Evolutionary conservation across 2,797 vertebrate species (phyloP), one percentile per base, ranked within the genome.

Genomic region (Luscinia megarhynchos): DNA sequence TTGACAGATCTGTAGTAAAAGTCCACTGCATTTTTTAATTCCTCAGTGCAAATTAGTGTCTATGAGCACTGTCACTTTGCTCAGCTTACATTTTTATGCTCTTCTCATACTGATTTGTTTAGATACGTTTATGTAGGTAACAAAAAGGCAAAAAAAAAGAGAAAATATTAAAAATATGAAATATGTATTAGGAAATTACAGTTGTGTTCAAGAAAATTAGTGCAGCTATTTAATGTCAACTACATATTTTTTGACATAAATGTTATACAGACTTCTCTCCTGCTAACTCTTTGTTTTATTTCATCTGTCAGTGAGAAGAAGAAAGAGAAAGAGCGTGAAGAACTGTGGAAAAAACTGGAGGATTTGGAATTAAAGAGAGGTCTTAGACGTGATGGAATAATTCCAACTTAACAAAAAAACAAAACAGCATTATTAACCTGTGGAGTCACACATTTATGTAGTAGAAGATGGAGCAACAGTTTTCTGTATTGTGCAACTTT

Each of bases 341-440:
- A 99, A 97, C 97, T 99, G 90, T 99, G 99, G 99, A 99, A 99
- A 98, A 99, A 99, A 98, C 98, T 99, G 98, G 99, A 99, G 98
- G 99, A 99, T 97, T 98, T 99, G 98, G 99, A 99, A 98, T 98
- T 99, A 98, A 99, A 99, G 98, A 98, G 99, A 98, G 99, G 99
- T 98, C 99, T 99, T 98, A 98, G 98, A 97, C 99, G 98, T 92
- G 99, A 99, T 94, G 99, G 98, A 93, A 99, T 99, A 98, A 99
- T 99, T 98, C 99, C 99, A 87, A 99, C 99, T 99, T 99, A 99
- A 99, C 99, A 97, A 80, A 98, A 73, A 97, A 93, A 92, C 94
- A 94, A 95, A 95, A 83, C 98, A 96, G 90, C 98, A 97, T 98
- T 97, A 97, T 98, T 98, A 98, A 98, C 98, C 98, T 97, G 98